A percentile compares a stretch with the other conserved stretches of the same genome.
Evolutionary conservation across 2,888 invertebrate species (phyloP).

Genomic region (Agrochola lota): DNA sequence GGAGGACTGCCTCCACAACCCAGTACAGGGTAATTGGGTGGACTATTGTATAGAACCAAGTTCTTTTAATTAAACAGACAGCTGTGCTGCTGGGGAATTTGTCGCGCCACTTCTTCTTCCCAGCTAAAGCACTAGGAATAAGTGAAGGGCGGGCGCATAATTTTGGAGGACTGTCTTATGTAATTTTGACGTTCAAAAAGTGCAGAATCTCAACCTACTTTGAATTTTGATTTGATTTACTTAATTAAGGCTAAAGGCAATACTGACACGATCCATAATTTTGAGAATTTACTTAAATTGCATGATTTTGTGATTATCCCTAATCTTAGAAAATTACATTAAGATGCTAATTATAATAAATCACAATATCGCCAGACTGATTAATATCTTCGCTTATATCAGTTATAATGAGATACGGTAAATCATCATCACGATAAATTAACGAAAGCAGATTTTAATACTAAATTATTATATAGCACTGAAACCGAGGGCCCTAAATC

Average conservation of each 20-base stretch:
- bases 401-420: background rate
- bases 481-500: slow-evolving; percentile 1
- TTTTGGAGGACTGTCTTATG: background rate
- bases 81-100: background rate
- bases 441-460: slow-evolving; percentile 2
- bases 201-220: background rate
- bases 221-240: background rate
- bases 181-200: background rate
- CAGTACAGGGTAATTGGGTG: too few species aligned
- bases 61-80: background rate
- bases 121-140: background rate
- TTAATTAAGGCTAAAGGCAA: background rate
- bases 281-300: background rate
- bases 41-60: background rate
- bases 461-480: slow-evolving; percentile 15
- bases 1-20: too few species aligned
- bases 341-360: slow-evolving; percentile 16
- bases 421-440: background rate
- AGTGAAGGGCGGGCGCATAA: too few species aligned
- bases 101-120: background rate
- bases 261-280: too few species aligned
- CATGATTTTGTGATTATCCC: background rate
- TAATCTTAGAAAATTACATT: background rate
- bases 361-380: slow-evolving; percentile 30
- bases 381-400: background rate